Percentiles rank a stretch among this genome's conserved stretches.
Conservation (phyloP, 92 coral and sea anemone genomes). For the Porites rus region DNA sequence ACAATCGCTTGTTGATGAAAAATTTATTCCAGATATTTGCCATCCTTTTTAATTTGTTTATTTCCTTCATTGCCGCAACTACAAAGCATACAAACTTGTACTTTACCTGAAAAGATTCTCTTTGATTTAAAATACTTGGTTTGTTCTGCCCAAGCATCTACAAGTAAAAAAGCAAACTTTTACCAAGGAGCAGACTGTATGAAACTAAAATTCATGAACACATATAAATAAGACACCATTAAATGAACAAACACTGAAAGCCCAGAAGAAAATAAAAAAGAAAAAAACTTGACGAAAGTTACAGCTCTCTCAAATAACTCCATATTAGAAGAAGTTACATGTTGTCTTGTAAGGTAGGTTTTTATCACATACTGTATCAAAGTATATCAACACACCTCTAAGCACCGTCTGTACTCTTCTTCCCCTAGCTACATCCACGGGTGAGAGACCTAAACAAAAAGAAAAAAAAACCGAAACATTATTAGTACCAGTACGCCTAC, state of each 20-base stretch:
- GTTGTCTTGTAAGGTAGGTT: too few species aligned
- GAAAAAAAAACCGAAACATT: too few species aligned
- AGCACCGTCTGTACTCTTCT: constrained; percentile 67
- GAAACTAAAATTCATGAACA: not conserved
- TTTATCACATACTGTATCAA: too few species aligned
- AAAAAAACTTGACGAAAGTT: too few species aligned
- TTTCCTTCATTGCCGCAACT: too few species aligned
- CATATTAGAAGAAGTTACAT: not conserved
- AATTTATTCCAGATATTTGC: too few species aligned
- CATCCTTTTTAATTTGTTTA: too few species aligned
- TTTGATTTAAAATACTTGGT: constrained; percentile 33
- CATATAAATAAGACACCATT: too few species aligned
- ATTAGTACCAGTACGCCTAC: too few species aligned
- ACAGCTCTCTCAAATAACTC: not conserved
- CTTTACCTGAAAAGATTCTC: constrained; percentile 71
- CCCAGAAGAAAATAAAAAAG: too few species aligned
- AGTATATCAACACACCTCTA: constrained; percentile 55
- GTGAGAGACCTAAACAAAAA: constrained; percentile 68
- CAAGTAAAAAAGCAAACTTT: not conserved
- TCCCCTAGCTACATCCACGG: constrained; percentile 84
- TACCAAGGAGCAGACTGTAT: not conserved
- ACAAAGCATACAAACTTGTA: too few species aligned
- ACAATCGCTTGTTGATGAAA: not conserved
- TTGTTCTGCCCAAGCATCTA: constrained; percentile 92
- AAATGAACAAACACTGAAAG: not conserved